phyloP scores from a whole-genome alignment of 2,888 invertebrate species.

The Ochlodes sylvanus region DNA sequence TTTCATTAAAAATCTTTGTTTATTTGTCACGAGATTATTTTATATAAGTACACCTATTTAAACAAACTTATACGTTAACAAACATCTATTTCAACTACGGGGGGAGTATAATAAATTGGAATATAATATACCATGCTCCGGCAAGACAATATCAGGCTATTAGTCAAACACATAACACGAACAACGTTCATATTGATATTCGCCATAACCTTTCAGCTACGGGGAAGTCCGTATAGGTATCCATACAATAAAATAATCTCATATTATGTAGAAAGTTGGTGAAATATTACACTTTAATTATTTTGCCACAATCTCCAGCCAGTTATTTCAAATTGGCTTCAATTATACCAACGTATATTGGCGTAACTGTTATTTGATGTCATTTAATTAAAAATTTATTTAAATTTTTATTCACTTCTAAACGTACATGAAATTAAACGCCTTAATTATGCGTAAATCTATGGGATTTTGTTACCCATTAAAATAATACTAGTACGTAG shows the following conservation, averaged over 20 bases:
- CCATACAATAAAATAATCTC: constrained; percentile 78
- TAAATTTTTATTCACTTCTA: too few relatives aligned
- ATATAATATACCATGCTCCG: constrained; percentile 62
- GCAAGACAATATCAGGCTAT: constrained; percentile 71
- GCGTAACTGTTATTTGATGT: too few relatives aligned
- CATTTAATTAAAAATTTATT: too few relatives aligned
- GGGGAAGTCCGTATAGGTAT: constrained; percentile 26
- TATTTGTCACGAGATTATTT: constrained; percentile 73
- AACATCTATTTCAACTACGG: constrained; percentile 46
- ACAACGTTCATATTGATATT: constrained; percentile 61
- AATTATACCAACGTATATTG: too few relatives aligned
- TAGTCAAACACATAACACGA: constrained; percentile 74
- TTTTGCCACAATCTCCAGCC: background rate
- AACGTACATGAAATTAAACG: too few relatives aligned
- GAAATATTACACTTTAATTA: constrained; percentile 39
- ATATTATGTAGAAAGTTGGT: constrained; percentile 59
- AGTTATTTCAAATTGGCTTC: background rate
- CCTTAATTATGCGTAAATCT: too few relatives aligned
- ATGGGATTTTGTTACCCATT: too few relatives aligned
- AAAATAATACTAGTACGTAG: too few relatives aligned
- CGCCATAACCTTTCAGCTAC: constrained; percentile 41
- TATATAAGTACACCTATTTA: constrained; percentile 56
- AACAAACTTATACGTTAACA: constrained; percentile 19
- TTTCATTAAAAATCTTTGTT: constrained; percentile 49
- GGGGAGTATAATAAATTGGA: constrained; percentile 42